Percentiles rank a stretch among this genome's conserved stretches.
Evolutionary conservation across 2,888 invertebrate species (phyloP).

Genomic region (Brassicogethes aeneus): DNA sequence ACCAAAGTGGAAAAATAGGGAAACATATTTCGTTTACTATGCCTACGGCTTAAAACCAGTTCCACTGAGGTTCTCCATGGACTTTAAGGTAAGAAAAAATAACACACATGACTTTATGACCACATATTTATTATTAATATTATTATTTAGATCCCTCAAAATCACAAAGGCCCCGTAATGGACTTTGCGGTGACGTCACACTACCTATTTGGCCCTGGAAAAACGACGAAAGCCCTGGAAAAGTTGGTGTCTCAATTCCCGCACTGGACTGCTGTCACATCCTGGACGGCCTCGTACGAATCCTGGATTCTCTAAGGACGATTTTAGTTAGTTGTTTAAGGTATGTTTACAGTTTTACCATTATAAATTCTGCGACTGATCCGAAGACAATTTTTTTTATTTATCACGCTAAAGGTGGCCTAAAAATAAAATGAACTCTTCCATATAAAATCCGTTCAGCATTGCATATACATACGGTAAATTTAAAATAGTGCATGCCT

Average conservation of each 20-base stretch:
- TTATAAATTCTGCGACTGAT: slow-evolving; percentile 3
- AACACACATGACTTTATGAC: neutral
- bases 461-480: too few relatives aligned
- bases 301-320: slow-evolving; percentile 45
- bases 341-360: slow-evolving; percentile 1
- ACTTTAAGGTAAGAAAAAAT: slow-evolving; percentile 46
- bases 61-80: slow-evolving; percentile 51
- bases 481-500: too few relatives aligned
- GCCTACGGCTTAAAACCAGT: slow-evolving; percentile 51
- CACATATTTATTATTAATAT: neutral
- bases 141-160: slow-evolving; percentile 34
- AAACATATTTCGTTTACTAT: slow-evolving; percentile 61
- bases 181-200: slow-evolving; percentile 55
- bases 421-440: too few relatives aligned
- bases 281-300: slow-evolving; percentile 63
- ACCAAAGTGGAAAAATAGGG: slow-evolving; percentile 45
- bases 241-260: slow-evolving; percentile 53
- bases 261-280: slow-evolving; percentile 54
- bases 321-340: slow-evolving; percentile 15
- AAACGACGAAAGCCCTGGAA: slow-evolving; percentile 44
- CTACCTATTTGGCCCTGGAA: slow-evolving; percentile 47
- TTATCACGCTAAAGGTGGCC: too few relatives aligned
- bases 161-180: slow-evolving; percentile 40
- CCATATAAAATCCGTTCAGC: too few relatives aligned
- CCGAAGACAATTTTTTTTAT: too few relatives aligned